Conservation (phyloP, 2,797 vertebrate genomes). For the Acrocephalus scirpaceus region DNA sequence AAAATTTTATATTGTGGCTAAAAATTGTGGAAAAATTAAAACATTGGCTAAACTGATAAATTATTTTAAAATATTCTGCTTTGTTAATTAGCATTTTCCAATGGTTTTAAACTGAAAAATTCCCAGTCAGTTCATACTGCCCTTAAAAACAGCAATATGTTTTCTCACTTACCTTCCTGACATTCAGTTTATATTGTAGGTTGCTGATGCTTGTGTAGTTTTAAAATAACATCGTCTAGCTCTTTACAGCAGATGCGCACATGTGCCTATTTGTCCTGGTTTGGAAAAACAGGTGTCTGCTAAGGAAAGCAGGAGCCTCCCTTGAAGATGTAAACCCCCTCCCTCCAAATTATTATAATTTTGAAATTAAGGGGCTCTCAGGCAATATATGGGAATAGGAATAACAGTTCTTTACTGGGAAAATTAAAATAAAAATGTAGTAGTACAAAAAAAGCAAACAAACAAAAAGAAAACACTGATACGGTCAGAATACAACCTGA, state of each 20-base stretch:
- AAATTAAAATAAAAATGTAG: neutral
- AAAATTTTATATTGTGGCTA: neutral
- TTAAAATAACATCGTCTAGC: neutral
- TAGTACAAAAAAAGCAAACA: neutral
- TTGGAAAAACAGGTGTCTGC: neutral
- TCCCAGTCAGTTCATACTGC: neutral
- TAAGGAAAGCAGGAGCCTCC: neutral
- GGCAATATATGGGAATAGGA: neutral
- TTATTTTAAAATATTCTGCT: neutral
- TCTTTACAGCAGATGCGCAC: neutral
- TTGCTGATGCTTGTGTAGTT: neutral
- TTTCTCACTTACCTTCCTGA: neutral
- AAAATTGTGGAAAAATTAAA: neutral
- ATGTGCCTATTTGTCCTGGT: neutral
- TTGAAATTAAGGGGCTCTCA: neutral
- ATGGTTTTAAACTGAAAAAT: neutral
- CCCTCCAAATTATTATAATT: neutral
- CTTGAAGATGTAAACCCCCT: neutral
- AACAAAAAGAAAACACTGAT: neutral
- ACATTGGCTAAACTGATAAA: neutral
- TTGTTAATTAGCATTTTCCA: neutral
- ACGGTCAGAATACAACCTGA: neutral
- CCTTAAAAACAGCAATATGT: neutral
- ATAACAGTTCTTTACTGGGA: too few species aligned
- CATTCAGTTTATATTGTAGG: neutral